These are phyloP conservation scores for Phainopepla nitens DNA, from an alignment of 2,113 vertebrate species.

Conservation along the genomic window DNA sequence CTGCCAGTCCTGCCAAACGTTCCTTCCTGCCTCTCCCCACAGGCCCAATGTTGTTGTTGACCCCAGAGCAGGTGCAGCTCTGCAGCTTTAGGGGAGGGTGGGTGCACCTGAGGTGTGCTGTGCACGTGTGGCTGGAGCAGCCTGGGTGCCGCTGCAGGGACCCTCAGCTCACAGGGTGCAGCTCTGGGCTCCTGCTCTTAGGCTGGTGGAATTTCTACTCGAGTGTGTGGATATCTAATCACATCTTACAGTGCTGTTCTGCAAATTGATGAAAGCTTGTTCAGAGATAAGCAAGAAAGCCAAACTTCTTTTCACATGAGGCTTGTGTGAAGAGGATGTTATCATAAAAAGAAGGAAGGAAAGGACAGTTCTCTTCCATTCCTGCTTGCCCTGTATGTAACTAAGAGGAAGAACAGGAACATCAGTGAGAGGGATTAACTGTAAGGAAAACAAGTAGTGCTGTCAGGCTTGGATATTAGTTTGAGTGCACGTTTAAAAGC, in stretches of 20 bases:
- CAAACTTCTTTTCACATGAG: not conserved
- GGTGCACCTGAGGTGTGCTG: not conserved
- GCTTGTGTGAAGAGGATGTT: not conserved
- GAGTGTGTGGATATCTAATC: not conserved
- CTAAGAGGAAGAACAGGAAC: not conserved
- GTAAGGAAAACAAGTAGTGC: not conserved
- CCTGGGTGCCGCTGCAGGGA: not conserved
- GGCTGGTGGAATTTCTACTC: not conserved
- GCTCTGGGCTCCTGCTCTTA: not conserved
- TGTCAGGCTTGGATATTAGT: not conserved
- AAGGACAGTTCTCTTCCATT: not conserved
- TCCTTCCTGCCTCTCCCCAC: slow-evolving; percentile 14
- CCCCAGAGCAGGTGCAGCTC: slow-evolving; percentile 71
- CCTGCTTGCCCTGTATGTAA: not conserved
- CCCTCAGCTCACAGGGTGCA: not conserved
- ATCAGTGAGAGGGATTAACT: not conserved
- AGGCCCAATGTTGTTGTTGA: slow-evolving; percentile 43
- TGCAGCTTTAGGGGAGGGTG: not conserved
- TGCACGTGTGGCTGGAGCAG: not conserved
- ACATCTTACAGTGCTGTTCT: not conserved
- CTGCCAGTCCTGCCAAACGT: slow-evolving; percentile 33
- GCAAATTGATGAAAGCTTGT: not conserved
- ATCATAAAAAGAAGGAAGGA: not conserved
- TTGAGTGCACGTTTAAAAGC: not conserved
- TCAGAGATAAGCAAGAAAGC: not conserved